These are phyloP conservation scores for Misgurnus mizolepis DNA, from an alignment of 2,113 vertebrate species.

Conservation along the genomic window DNA sequence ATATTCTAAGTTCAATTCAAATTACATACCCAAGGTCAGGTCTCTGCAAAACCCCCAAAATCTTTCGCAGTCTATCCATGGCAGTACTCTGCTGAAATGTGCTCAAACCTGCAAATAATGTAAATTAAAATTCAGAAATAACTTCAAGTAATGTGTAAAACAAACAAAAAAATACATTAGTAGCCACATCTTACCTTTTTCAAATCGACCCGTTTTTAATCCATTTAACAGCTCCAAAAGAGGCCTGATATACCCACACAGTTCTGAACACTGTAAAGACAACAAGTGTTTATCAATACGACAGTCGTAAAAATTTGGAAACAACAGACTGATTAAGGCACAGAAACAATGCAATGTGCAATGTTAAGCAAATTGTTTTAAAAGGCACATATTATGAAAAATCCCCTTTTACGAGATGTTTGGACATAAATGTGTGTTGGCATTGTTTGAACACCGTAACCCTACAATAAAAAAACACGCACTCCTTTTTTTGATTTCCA, in stretches of 20 bases:
- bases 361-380: too few relatives aligned
- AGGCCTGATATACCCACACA: constrained; percentile 81
- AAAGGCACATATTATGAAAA: too few relatives aligned
- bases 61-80: constrained; percentile 86
- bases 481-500: too few relatives aligned
- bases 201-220: constrained; percentile 82
- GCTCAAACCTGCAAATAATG: constrained; percentile 75
- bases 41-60: constrained; percentile 85
- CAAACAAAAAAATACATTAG: not conserved
- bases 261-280: constrained; percentile 78
- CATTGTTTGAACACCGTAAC: too few relatives aligned
- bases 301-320: not conserved
- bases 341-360: not conserved
- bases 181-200: constrained; percentile 75
- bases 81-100: constrained; percentile 90
- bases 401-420: too few relatives aligned
- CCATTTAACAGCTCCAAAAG: constrained; percentile 81
- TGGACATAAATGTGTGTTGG: too few relatives aligned
- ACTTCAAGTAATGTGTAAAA: not conserved
- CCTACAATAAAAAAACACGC: too few relatives aligned
- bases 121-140: not conserved
- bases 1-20: not conserved
- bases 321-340: not conserved
- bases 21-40: constrained; percentile 84
- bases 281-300: not conserved